A percentile compares a stretch with the other conserved stretches of the same genome.
Evolutionary conservation across 2,888 invertebrate species (phyloP).

Genomic region (Drosophila helvetica): DNA sequence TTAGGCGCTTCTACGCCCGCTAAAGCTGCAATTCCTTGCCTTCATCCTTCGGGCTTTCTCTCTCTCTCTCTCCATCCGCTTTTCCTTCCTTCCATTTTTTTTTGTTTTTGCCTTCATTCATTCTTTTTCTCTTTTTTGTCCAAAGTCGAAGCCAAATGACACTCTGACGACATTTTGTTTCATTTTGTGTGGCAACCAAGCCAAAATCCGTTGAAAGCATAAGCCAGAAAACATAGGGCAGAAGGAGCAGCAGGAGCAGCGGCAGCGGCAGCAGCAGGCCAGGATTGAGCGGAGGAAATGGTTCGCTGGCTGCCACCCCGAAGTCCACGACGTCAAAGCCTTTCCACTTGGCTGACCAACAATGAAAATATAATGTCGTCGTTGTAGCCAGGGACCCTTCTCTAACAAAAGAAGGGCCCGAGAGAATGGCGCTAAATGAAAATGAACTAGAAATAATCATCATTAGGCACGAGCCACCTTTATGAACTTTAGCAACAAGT

Average conservation of each 20-base stretch:
- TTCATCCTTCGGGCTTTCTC: constrained; percentile 10
- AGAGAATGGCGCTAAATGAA: constrained; percentile 64
- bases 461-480: constrained; percentile 65
- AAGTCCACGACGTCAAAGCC: constrained; percentile 39
- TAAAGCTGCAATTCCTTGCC: constrained; percentile 5
- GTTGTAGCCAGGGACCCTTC: constrained; percentile 8
- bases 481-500: constrained; percentile 61
- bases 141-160: constrained; percentile 64
- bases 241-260: neutral
- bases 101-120: constrained; percentile 15
- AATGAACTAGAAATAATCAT: constrained; percentile 75
- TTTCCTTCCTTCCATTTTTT: neutral
- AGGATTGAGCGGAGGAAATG: constrained; percentile 16
- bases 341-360: constrained; percentile 76
- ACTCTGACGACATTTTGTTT: constrained; percentile 65
- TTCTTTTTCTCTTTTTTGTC: constrained; percentile 19
- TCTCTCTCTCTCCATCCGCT: constrained; percentile 3
- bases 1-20: constrained; percentile 52
- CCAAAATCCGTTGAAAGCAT: constrained; percentile 76
- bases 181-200: constrained; percentile 60
- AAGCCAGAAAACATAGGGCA: constrained; percentile 60
- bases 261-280: neutral
- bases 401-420: constrained; percentile 10
- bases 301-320: neutral
- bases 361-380: constrained; percentile 73